Conservation (phyloP, 2,113 vertebrate species). For the Xerus inauris region DNA sequence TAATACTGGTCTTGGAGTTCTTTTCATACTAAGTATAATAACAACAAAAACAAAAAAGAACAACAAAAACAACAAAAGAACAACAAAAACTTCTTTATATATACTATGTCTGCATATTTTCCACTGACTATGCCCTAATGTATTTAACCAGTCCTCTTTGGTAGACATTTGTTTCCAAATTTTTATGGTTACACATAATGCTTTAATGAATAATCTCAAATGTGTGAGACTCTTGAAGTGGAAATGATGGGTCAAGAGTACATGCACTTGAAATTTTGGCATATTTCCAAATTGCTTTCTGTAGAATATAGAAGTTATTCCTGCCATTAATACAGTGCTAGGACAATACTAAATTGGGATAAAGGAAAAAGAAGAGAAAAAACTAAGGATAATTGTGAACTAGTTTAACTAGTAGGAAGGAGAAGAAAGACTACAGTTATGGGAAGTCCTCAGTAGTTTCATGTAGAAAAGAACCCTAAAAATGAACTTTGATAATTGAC, state of each 20-base stretch:
- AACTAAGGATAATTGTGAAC: constrained; percentile 27
- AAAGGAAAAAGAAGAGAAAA: neutral
- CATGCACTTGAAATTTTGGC: neutral
- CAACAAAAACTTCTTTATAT: neutral
- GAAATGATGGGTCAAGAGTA: neutral
- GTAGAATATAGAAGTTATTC: neutral
- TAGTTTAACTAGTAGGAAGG: neutral
- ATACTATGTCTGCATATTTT: constrained; percentile 39
- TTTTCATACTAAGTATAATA: neutral
- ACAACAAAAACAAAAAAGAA: neutral
- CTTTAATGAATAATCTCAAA: neutral
- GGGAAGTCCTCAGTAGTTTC: neutral
- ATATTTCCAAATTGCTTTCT: neutral
- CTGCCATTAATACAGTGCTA: neutral
- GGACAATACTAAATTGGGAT: neutral
- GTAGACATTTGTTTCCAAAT: neutral
- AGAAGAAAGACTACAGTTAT: neutral
- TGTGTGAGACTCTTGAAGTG: neutral
- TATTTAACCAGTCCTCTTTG: neutral
- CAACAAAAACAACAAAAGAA: no score
- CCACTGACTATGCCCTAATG: neutral
- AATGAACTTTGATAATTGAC: neutral
- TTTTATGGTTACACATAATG: neutral
- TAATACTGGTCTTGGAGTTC: neutral
- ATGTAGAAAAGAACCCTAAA: neutral